Conservation (phyloP, 2,888 invertebrate genomes). For the Hymenopus coronatus region DNA sequence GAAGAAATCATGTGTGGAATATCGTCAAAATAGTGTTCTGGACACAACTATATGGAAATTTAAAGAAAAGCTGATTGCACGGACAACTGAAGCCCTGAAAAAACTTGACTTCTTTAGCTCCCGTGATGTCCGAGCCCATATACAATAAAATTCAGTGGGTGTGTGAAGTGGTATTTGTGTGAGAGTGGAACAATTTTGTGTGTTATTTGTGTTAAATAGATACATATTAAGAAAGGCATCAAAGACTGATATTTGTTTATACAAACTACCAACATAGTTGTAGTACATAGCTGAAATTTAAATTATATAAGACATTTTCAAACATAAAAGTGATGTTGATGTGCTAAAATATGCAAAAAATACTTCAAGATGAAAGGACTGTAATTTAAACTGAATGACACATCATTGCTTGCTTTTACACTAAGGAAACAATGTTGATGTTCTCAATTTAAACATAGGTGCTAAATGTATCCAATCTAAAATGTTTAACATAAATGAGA, state of each 20-base stretch:
- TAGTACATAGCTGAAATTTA: neutral
- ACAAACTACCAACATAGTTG: neutral
- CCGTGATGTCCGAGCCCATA: conserved; percentile 8
- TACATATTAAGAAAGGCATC: neutral
- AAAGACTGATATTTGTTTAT: neutral
- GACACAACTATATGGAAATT: conserved; percentile 88
- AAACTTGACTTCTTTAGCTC: conserved; percentile 66
- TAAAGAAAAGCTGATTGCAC: conserved; percentile 69
- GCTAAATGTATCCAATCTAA: neutral
- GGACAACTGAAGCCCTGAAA: conserved; percentile 67
- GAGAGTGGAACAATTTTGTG: neutral
- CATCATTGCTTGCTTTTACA: neutral
- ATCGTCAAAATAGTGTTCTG: conserved; percentile 74
- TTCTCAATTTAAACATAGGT: neutral
- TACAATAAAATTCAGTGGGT: neutral
- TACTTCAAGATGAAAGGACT: neutral
- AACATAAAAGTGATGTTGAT: neutral
- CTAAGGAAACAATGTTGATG: neutral
- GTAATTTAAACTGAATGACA: neutral
- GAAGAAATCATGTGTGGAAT: conserved; percentile 79
- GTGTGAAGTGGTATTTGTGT: neutral
- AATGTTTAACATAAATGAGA: neutral
- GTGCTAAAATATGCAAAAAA: neutral
- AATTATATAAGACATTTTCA: neutral
- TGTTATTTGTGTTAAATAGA: neutral